Conservation (phyloP, 2,797 vertebrate species). For the Eleutherodactylus coqui region DNA sequence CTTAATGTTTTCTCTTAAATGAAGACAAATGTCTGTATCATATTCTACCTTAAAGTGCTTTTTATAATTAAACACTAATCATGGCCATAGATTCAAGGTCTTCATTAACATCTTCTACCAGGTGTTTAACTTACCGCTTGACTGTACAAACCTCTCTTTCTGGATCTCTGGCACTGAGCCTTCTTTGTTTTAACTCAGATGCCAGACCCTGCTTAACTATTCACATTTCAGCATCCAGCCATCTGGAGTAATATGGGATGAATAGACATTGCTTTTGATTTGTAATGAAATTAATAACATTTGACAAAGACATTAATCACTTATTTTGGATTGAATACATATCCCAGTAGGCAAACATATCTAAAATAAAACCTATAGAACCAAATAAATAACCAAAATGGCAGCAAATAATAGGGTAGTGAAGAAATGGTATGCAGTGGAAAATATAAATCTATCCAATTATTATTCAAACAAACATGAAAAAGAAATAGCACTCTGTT, state of each 20-base stretch:
- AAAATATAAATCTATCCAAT: slow-evolving; percentile 75
- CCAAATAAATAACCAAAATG: slow-evolving; percentile 64
- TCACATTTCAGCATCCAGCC: slow-evolving; percentile 67
- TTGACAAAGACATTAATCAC: slow-evolving; percentile 72
- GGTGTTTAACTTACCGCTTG: slow-evolving; percentile 69
- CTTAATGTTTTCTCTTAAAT: not conserved
- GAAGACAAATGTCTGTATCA: not conserved
- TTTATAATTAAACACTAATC: slow-evolving; percentile 57
- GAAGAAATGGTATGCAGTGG: slow-evolving; percentile 63
- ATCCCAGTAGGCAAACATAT: slow-evolving; percentile 61
- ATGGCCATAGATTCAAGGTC: slow-evolving; percentile 65
- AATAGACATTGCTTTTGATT: slow-evolving; percentile 70
- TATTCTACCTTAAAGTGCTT: slow-evolving; percentile 65
- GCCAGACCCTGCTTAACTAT: slow-evolving; percentile 73
- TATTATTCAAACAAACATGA: slow-evolving; percentile 76
- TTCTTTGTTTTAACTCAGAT: slow-evolving; percentile 75
- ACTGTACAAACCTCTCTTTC: slow-evolving; percentile 65
- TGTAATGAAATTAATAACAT: slow-evolving; percentile 73
- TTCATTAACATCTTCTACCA: slow-evolving; percentile 71
- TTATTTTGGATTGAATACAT: slow-evolving; percentile 66
- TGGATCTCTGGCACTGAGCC: slow-evolving; percentile 71
- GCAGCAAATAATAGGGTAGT: slow-evolving; percentile 44
- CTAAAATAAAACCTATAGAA: slow-evolving; percentile 66
- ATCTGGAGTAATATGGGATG: slow-evolving; percentile 76
- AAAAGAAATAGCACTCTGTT: slow-evolving; percentile 68